Conservation (phyloP, 2,113 vertebrate genomes). For the Sebastes schlegelii region DNA sequence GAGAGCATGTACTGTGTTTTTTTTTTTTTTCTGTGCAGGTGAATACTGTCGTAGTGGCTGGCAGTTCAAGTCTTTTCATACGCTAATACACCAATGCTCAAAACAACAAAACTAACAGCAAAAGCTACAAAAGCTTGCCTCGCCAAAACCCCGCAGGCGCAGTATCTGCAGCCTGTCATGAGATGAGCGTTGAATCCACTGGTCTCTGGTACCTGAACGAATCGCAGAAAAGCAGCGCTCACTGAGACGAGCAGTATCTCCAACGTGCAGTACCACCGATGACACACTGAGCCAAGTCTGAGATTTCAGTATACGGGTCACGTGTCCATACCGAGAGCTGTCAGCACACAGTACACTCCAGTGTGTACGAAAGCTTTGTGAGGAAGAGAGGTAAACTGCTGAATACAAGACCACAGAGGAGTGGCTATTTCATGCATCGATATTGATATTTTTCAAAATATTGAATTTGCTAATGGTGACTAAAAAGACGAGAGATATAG, state of each 20-base stretch:
- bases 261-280: conserved; percentile 51
- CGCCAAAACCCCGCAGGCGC: conserved; percentile 52
- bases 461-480: background rate
- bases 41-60: conserved; percentile 47
- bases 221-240: conserved; percentile 65
- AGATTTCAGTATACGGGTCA: conserved; percentile 69
- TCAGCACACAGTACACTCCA: conserved; percentile 4
- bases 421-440: background rate
- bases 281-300: conserved; percentile 60
- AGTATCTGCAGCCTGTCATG: conserved; percentile 59
- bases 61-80: conserved; percentile 44
- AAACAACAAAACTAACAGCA: conserved; percentile 63
- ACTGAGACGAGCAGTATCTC: conserved; percentile 69
- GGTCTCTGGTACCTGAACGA: conserved; percentile 66
- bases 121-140: conserved; percentile 49
- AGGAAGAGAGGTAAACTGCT: conserved; percentile 17
- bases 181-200: conserved; percentile 49
- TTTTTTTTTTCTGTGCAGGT: conserved; percentile 39
- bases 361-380: conserved; percentile 19
- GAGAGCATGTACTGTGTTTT: conserved; percentile 34
- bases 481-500: background rate
- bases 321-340: conserved; percentile 43
- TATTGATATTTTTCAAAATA: background rate
- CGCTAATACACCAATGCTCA: conserved; percentile 30
- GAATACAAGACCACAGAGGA: background rate